A percentile compares a stretch with the other conserved stretches of the same genome.
Evolutionary conservation across 2,888 invertebrate genomes (phyloP).

Genomic region (Oasisia sp.): DNA sequence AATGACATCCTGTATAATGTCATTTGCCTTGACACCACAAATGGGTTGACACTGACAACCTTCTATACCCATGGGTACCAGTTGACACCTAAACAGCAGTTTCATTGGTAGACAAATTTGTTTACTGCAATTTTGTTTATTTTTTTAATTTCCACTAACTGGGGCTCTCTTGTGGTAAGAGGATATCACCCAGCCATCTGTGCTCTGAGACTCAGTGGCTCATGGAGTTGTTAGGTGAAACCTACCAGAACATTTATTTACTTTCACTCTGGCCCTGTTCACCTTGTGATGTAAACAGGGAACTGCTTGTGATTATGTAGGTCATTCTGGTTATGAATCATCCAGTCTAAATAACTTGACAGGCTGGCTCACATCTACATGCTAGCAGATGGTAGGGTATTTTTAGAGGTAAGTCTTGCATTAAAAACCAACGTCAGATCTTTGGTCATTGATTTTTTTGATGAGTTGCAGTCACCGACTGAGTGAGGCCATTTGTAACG

Average conservation of each 20-base stretch:
- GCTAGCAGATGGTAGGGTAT: not conserved
- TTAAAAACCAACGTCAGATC: not conserved
- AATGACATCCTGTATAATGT: not conserved
- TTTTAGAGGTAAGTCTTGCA: not conserved
- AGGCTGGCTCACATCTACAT: not conserved
- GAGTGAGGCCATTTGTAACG: not conserved
- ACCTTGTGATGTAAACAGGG: conserved; percentile 1
- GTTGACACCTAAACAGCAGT: too few relatives aligned
- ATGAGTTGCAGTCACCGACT: not conserved
- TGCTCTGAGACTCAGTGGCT: not conserved
- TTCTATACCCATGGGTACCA: too few relatives aligned
- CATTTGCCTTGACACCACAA: not conserved
- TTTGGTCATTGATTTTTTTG: not conserved
- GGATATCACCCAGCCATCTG: not conserved
- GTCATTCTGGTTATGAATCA: not conserved
- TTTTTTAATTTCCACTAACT: not conserved
- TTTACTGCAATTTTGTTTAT: not conserved
- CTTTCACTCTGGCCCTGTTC: not conserved
- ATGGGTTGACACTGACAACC: too few relatives aligned
- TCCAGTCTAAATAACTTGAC: not conserved
- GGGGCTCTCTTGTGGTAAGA: not conserved
- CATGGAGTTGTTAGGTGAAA: not conserved
- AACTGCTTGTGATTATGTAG: not conserved
- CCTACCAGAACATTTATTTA: not conserved
- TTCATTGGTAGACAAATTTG: too few relatives aligned